Evolutionary conservation across 2,888 invertebrate genomes (phyloP), one percentile per base, ranked within the genome.

Genomic region (Dryobota labecula): DNA sequence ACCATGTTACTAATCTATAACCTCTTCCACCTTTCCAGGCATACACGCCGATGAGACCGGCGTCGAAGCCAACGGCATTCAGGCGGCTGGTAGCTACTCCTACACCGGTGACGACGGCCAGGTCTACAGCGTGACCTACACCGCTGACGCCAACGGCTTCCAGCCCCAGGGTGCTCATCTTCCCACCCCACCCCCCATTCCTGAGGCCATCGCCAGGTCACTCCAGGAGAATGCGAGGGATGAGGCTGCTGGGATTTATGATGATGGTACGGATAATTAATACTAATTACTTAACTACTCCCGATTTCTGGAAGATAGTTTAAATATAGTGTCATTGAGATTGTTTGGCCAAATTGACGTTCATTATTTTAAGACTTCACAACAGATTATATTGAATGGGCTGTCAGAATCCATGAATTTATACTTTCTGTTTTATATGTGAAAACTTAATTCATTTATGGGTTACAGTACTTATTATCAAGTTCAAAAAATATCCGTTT

Each of bases 31-130:
- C 3, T 49, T 85, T 85, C 33, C 87, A 95, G 95, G 95, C 2
- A 96, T 96, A 82, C 92, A 92, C 84, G 95, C 94, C 0, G 94
- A 95, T 51, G 95, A 95, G 65, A 85, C 89, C 0, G 95, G 95
- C 0, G 92, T 91, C 0, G 95, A 95, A 85, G 89, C 91, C 61
- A 91, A 95, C 82, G 96, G 95, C 8, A 95, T 93, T 88, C 94
- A 96, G 73, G 97, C 97, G 0, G 93, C 95, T 53, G 97, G 97
- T 1, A 93, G 94, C 27, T 97, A 96, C 92, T 95, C 96, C 0
- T 97, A 97, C 92, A 96, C 96, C 2, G 96, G 96, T 3, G 97
- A 97, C 8, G 97, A 97, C 69, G 97, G 97, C 4, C 96, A 96
- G 85, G 93, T 95, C 4, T 96, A 96, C 91, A 94, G 94, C 80